Evolutionary conservation across 2,888 invertebrate species (phyloP).

Genomic region (Limnephilus lunatus): DNA sequence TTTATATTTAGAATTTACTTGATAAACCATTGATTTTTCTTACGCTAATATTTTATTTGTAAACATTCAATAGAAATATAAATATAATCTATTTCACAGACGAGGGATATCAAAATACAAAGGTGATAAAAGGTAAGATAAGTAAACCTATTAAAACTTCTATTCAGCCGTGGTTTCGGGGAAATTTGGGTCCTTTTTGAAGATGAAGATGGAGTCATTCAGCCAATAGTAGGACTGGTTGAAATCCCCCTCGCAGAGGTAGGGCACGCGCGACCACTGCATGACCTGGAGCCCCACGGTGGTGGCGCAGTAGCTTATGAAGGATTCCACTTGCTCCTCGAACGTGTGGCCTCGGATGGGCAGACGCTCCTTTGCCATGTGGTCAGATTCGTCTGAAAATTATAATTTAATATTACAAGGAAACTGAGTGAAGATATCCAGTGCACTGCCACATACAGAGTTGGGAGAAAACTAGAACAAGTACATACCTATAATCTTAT

Average conservation of each 20-base stretch:
- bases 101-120: background rate
- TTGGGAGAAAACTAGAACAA: too few relatives aligned
- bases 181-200: conserved; percentile 74
- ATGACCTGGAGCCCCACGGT: conserved; percentile 80
- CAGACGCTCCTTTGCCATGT: conserved; percentile 84
- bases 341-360: conserved; percentile 83
- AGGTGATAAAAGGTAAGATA: background rate
- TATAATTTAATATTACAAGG: conserved; percentile 32
- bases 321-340: conserved; percentile 88
- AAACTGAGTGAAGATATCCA: too few relatives aligned
- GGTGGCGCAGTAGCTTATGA: conserved; percentile 79
- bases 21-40: background rate
- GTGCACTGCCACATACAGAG: too few relatives aligned
- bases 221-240: conserved; percentile 94
- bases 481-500: too few relatives aligned
- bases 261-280: conserved; percentile 94
- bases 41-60: background rate
- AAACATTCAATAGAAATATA: conserved; percentile 2
- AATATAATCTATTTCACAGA: background rate
- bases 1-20: background rate
- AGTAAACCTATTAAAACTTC: background rate
- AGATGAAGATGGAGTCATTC: conserved; percentile 92
- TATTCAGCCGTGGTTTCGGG: background rate
- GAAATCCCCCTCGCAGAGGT: conserved; percentile 97
- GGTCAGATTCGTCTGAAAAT: conserved; percentile 80